phyloP scores from a whole-genome alignment of 2,113 vertebrate species.

The Struthio camelus region DNA sequence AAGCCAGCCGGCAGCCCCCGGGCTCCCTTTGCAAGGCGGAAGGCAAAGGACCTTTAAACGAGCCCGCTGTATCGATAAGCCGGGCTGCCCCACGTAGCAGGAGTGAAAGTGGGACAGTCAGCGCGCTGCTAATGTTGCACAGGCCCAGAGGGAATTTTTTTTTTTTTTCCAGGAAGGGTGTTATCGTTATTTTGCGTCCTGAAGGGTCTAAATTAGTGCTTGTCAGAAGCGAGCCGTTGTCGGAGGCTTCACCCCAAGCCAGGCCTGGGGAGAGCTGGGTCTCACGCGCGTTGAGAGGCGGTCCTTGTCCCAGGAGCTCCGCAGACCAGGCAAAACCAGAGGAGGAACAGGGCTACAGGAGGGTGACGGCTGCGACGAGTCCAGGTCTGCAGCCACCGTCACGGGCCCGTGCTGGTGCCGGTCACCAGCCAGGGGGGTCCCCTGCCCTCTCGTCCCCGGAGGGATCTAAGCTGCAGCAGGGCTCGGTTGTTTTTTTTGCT shows the following conservation, averaged over 20 bases:
- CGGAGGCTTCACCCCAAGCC: not conserved
- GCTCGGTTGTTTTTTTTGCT: fast-evolving
- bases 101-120: conserved; percentile 45
- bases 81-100: conserved; percentile 53
- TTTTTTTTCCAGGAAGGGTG: not conserved
- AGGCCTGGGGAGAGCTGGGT: not conserved
- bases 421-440: fast-evolving
- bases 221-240: not conserved
- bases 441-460: fast-evolving
- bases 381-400: not conserved
- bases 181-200: conserved; percentile 57
- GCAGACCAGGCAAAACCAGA: not conserved
- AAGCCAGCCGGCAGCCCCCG: not conserved
- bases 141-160: not conserved
- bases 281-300: not conserved
- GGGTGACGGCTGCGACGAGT: not conserved
- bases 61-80: conserved; percentile 37
- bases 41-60: not conserved
- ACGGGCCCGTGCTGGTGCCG: not conserved
- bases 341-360: not conserved
- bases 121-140: conserved; percentile 52
- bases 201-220: conserved; percentile 39
- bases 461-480: not conserved
- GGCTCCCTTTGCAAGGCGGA: not conserved
- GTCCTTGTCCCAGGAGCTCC: not conserved